Base-by-base conservation (phyloP, 2,113 vertebrate species). In the Antigone vipio region DNA sequence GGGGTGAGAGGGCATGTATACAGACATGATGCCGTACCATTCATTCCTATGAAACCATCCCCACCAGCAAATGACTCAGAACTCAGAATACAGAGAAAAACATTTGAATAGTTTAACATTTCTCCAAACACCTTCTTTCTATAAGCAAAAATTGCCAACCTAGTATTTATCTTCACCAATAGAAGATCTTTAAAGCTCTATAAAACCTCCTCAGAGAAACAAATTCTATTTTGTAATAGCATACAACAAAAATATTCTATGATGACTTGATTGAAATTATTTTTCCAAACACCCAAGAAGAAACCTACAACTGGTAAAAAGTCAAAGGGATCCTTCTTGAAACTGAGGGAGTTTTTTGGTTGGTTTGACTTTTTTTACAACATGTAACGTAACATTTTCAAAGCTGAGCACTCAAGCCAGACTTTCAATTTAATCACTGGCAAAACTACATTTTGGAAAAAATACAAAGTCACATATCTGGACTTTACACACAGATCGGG, bases 291-390 rank as follows among this genome's bases (percentile, higher is more conserved):
- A 34, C 6, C 5, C 29, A 49, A 52, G 15, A 72, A 72, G 18
- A 72, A 47, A 72, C 7, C 15, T 88, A 67, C 10, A 55, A 44
- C 15, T 66, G 4, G 15, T 2, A 3, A 26, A 78, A 93, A 85
- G 60, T 24, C 60, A 71, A 59, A 71, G 7, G 2, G 26, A 49
- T 22, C 22, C 21, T 71, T 63, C 42, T 71, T 53, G 49, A 62
- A 79, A 68, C 1, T 9, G 3, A 40, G 6, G 12, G 3, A 0
- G 0, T 13, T 42, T 63, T 67, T 82, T 3, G 6, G 2, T 32
- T 76, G 11, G 53, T 34, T 75, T 2, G 22, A 30, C 4, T 18
- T 75, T 34, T 81, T 71, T 68, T 45, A 38, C 20, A 68, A 64
- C 6, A 69, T 16, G 11, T 55, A 66, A 80, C 1, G 0, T 12